Percentiles rank a stretch among this genome's conserved stretches.
Evolutionary conservation across 1,140 invertebrate genomes (phyloP).

Genomic region (Lysiphlebus fabarum): DNA sequence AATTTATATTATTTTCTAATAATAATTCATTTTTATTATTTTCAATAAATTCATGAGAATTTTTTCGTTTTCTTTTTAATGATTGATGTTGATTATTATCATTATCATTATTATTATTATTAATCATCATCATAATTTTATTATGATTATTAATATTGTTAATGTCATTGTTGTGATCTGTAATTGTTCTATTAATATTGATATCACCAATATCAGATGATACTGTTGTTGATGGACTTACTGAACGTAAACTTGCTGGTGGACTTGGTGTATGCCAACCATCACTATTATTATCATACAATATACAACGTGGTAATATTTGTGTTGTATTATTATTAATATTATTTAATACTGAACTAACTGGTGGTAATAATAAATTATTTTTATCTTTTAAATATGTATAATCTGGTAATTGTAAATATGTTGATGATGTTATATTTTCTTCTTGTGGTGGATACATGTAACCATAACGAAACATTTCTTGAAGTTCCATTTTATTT

Average conservation of each 20-base stretch:
- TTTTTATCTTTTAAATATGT: slow-evolving; percentile 39
- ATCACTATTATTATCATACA: slow-evolving; percentile 54
- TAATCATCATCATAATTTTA: no score
- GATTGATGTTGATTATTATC: slow-evolving; percentile 10
- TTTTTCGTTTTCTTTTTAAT: slow-evolving; percentile 3
- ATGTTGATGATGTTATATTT: slow-evolving; percentile 30
- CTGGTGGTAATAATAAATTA: slow-evolving; percentile 37
- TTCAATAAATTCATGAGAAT: slow-evolving; percentile 1
- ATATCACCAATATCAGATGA: slow-evolving; percentile 33
- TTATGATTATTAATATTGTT: no score
- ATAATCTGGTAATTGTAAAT: slow-evolving; percentile 45
- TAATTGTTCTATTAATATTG: no score
- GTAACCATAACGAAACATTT: slow-evolving; percentile 53
- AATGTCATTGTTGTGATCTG: no score
- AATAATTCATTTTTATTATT: slow-evolving; percentile 9
- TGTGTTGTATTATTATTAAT: no score
- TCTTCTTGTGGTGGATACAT: slow-evolving; percentile 48
- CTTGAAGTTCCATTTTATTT: slow-evolving; percentile 44
- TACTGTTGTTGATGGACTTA: slow-evolving; percentile 51
- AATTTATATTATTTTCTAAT: slow-evolving; percentile 20
- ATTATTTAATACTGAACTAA: slow-evolving; percentile 35
- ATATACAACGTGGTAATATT: slow-evolving; percentile 34
- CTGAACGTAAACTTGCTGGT: slow-evolving; percentile 56
- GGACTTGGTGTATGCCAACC: slow-evolving; percentile 63
- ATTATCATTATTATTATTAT: no score